phyloP scores from a whole-genome alignment of 2,888 invertebrate genomes.

The Deroplatys truncata region DNA sequence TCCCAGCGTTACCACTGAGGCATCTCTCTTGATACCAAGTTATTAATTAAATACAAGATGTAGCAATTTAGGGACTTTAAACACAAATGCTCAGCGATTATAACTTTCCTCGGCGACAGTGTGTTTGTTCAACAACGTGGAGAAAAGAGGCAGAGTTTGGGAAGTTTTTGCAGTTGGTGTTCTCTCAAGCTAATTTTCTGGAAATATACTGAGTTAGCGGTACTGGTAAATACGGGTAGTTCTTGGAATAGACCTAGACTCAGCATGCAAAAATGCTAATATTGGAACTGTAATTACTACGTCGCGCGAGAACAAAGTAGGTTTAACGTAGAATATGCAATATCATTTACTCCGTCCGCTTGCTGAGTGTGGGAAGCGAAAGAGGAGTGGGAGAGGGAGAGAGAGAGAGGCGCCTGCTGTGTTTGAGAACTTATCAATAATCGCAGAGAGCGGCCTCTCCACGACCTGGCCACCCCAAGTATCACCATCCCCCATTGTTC shows the following conservation, averaged over 20 bases:
- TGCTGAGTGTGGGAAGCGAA: not conserved
- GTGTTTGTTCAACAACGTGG: not conserved
- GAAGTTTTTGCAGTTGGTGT: not conserved
- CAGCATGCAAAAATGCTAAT: not conserved
- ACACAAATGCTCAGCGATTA: not conserved
- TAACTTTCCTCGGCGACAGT: not conserved
- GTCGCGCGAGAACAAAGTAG: not conserved
- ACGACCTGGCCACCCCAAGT: not conserved
- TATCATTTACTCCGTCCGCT: not conserved
- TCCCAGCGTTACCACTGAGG: no score
- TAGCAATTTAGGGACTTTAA: not conserved
- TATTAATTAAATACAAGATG: no score
- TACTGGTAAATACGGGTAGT: not conserved
- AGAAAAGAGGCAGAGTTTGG: not conserved
- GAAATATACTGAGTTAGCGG: not conserved
- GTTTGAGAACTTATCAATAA: not conserved
- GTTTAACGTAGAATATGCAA: not conserved
- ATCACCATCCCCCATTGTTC: not conserved
- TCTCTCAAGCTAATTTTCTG: not conserved
- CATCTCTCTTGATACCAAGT: no score
- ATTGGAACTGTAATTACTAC: not conserved
- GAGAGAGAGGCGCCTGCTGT: not conserved
- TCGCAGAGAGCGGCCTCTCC: not conserved
- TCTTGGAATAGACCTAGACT: not conserved
- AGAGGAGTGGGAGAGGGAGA: no score